A percentile compares a stretch with the other conserved stretches of the same genome.
Conservation (phyloP, 1,140 invertebrate genomes). For the Camponotus pennsylvanicus region DNA sequence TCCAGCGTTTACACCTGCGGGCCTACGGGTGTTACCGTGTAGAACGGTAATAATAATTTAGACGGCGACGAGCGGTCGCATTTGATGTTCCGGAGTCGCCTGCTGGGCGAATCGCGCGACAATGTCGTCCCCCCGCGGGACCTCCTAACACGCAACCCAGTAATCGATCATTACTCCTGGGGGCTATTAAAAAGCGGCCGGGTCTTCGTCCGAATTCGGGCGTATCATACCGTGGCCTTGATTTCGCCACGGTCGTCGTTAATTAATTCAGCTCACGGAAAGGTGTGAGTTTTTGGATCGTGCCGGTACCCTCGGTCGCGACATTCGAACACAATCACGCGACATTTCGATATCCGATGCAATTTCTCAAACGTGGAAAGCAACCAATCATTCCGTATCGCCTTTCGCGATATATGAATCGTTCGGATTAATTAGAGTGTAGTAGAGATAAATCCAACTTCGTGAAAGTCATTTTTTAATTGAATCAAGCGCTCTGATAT, state of each 20-base stretch:
- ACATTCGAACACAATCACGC: background rate
- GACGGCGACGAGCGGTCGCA: slow-evolving; percentile 61
- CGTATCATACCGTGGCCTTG: slow-evolving; percentile 25
- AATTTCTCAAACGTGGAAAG: slow-evolving; percentile 38
- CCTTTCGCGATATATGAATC: background rate
- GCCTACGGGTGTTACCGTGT: slow-evolving; percentile 55
- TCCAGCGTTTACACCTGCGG: slow-evolving; percentile 48
- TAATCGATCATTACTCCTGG: slow-evolving; percentile 67
- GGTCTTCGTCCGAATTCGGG: slow-evolving; percentile 35
- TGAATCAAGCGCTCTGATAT: background rate
- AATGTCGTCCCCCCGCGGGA: slow-evolving; percentile 64
- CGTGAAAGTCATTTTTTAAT: slow-evolving; percentile 25
- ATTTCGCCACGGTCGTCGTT: slow-evolving; percentile 56
- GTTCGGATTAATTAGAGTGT: slow-evolving; percentile 30
- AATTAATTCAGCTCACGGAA: slow-evolving; percentile 62
- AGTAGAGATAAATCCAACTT: slow-evolving; percentile 14
- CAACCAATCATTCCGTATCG: slow-evolving; percentile 41
- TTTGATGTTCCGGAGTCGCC: slow-evolving; percentile 68
- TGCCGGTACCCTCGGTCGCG: slow-evolving; percentile 18
- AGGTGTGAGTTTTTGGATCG: slow-evolving; percentile 44
- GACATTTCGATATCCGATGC: slow-evolving; percentile 9
- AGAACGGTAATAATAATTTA: slow-evolving; percentile 71
- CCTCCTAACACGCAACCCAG: slow-evolving; percentile 66
- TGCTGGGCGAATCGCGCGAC: slow-evolving; percentile 71
- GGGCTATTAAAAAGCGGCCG: slow-evolving; percentile 68